Base-by-base conservation (phyloP, 1,140 invertebrate species). In the Meloidogyne exigua region DNA sequence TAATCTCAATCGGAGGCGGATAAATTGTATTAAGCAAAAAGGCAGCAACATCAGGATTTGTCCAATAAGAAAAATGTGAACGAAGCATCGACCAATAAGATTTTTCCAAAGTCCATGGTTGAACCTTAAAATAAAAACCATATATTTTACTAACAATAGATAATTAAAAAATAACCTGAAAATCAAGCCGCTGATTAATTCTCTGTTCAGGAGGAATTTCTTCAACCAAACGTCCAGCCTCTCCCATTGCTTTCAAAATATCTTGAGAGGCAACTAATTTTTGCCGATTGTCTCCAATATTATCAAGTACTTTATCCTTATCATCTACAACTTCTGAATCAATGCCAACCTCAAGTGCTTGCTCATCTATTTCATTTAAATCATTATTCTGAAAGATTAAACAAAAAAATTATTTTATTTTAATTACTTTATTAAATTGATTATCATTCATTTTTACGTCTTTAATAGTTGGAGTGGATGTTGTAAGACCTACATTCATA, bases 1-100 rank as follows among this genome's bases (percentile, higher is more conserved):
- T 75, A 39, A 39, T 39, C 72, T 75, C 73, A 72, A 57, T 39
- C 18, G 39, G 70, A 5, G 44, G 70, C 1, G 70, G 70, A 32
- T 72, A 72, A 72, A 72, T 63, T 49, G 70, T 63, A 49, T 72
- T 72, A 32, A 72, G 70, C 44, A 72, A 25, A 32, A 72, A 72
- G 44, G 70, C 70, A 21, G 70, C 70, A 23, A 72, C 28, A 63
- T 72, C 70, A 18, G 21, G 21, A 32, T 72, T 72, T 49, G 70
- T 49, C 70, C 69, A 71, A 64, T 71, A 71, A 63, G n/a, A 49
- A 25, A 72, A 72, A 32, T 72, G 70, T 1, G 69, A 32, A 18
- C 21, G 70, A 28, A 63, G 70, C 36, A 63, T 72, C 4, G 70
- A 36, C 70, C 70, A 72, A 72, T 63, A 72, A 4, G 44, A 49